phyloP scores from a whole-genome alignment of 2,797 vertebrate genomes.

The Hippocampus kuda region DNA sequence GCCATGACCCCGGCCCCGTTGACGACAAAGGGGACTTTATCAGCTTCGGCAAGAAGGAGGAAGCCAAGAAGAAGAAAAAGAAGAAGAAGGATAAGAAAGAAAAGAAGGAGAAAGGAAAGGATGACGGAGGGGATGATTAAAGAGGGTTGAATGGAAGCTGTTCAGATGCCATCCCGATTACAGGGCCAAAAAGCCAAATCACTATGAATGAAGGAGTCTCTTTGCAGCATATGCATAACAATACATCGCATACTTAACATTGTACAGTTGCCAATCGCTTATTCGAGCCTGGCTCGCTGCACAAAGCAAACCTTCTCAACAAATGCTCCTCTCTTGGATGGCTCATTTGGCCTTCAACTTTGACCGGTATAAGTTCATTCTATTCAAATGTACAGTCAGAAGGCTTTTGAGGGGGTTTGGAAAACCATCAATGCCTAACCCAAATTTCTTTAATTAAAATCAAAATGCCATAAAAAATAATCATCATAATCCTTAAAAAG shows the following conservation, averaged over 20 bases:
- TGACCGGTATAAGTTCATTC: conserved; percentile 24
- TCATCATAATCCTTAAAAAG: not conserved
- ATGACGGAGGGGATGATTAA: conserved; percentile 86
- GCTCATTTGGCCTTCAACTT: conserved; percentile 31
- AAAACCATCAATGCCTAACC: conserved; percentile 23
- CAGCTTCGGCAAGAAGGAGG: conserved; percentile 98
- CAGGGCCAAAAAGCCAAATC: conserved; percentile 57
- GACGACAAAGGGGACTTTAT: conserved; percentile 98
- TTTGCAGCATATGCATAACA: conserved; percentile 23
- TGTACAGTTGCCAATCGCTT: conserved; percentile 46
- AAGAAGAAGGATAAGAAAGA: conserved; percentile 99
- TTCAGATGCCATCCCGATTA: conserved; percentile 47
- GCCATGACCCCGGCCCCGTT: conserved; percentile 83
- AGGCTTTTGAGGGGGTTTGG: conserved; percentile 34
- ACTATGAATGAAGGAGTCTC: conserved; percentile 33
- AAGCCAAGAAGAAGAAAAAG: conserved; percentile 98
- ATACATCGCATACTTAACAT: conserved; percentile 39
- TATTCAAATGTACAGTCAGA: conserved; percentile 47
- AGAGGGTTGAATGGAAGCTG: conserved; percentile 44
- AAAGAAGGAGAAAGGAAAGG: conserved; percentile 94
- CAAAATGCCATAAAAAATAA: conserved; percentile 37
- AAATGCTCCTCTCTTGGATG: conserved; percentile 22
- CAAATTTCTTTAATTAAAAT: conserved; percentile 42
- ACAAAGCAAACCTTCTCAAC: conserved; percentile 31
- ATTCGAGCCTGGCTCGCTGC: conserved; percentile 38